Evolutionary conservation across 2,113 vertebrate species (phyloP), one percentile per base, ranked within the genome.

Genomic region (Pitta sordida): DNA sequence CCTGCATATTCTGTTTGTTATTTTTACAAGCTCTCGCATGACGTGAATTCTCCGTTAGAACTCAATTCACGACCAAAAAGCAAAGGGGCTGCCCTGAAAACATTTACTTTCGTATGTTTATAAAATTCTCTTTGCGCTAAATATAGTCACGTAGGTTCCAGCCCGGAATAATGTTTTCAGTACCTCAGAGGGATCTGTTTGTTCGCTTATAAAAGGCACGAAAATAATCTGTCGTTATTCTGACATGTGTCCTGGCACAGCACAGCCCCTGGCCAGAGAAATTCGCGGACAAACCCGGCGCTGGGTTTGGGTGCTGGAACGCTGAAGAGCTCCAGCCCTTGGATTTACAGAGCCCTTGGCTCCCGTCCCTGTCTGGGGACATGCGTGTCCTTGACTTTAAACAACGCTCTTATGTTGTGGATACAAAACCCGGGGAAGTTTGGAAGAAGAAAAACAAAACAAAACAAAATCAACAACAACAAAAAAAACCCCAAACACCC

Each of bases 81-180:
- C 63, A 74, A 74, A 86, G 69, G n/a, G 36, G 53, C 86, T 71
- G 49, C 49, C 70, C 76, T 62, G 59, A 89, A 92, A 91, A 93
- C 80, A 53, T 71, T 64, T 18, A 46, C 81, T 88, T 86, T 80
- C 8, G 0, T 18, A 9, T 36, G 65, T 74, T 90, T 91, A 63
- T 75, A 79, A 76, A 86, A 86, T 78, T 49, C 34, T 46, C 70
- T 68, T 73, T 55, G 59, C 67, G 78, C 86, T 94, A 91, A 95
- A 93, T 89, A 89, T 82, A 90, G 91, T 10, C 75, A 80, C 74
- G 70, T 85, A 46, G 79, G 65, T 80, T 70, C 78, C 84, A 79
- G 48, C 74, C 77, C 89, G 92, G 91, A 86, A 71, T 81, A 60
- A 76, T 36, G 32, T 91, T 93, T 93, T 79, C 53, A 79, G 30